phyloP scores from a whole-genome alignment of 2,113 vertebrate genomes.

The Litocranius walleri region DNA sequence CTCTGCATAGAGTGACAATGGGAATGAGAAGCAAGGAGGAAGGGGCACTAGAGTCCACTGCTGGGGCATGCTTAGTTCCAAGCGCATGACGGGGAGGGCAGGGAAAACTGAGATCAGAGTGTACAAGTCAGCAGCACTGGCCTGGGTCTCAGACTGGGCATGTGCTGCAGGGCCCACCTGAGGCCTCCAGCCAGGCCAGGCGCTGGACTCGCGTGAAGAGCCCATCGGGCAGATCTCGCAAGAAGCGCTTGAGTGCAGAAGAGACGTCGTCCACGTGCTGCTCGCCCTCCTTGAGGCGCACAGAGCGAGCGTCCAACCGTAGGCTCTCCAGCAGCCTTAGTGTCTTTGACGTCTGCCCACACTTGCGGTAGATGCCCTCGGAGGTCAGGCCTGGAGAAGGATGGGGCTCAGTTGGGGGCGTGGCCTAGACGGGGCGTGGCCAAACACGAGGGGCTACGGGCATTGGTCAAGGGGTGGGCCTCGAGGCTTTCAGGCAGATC shows the following conservation, averaged over 20 bases:
- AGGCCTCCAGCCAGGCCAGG: constrained; percentile 83
- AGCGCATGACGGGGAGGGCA: background rate
- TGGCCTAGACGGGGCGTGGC: background rate
- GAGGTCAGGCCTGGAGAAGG: constrained; percentile 86
- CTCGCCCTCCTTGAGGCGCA: constrained; percentile 89
- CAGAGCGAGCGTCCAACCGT: constrained; percentile 85
- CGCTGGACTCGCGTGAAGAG: constrained; percentile 84
- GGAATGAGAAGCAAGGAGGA: background rate
- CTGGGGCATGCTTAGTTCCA: background rate
- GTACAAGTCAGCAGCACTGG: background rate
- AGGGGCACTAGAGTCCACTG: background rate
- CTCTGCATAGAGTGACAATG: background rate
- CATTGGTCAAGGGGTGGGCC: background rate
- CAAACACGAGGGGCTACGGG: background rate
- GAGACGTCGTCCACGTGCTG: constrained; percentile 95
- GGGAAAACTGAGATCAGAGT: background rate
- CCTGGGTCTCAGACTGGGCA: background rate
- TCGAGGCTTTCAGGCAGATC: background rate
- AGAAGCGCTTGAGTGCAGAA: constrained; percentile 93
- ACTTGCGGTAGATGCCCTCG: constrained; percentile 97
- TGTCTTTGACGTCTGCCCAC: constrained; percentile 93
- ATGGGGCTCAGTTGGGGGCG: background rate
- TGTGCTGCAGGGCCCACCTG: constrained; percentile 76
- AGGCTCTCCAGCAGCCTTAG: constrained; percentile 87
- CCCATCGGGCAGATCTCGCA: constrained; percentile 89